Evolutionary conservation across 2,113 vertebrate genomes (phyloP).

Genomic region (Antennarius striatus): DNA sequence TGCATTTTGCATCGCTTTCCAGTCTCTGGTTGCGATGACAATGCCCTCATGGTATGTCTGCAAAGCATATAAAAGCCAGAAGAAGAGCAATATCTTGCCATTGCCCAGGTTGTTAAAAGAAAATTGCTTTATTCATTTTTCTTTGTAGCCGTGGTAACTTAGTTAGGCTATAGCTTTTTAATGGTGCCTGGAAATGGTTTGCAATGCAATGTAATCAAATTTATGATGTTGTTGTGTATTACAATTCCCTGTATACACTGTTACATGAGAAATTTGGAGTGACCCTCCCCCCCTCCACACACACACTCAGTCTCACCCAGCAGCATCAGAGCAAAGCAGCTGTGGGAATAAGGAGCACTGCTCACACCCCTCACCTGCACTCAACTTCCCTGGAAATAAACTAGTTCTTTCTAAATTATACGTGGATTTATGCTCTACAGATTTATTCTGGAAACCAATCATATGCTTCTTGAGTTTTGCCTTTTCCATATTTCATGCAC

Average conservation of each 20-base stretch:
- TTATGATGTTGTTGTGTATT: slow-evolving; percentile 76
- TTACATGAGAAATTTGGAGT: slow-evolving; percentile 67
- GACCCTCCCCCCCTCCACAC: slow-evolving; percentile 12
- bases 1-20: slow-evolving; percentile 33
- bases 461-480: slow-evolving; percentile 44
- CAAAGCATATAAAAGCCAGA: slow-evolving; percentile 64
- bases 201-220: slow-evolving; percentile 78
- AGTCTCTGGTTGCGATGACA: slow-evolving; percentile 37
- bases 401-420: slow-evolving; percentile 30
- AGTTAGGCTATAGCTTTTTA: slow-evolving; percentile 69
- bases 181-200: slow-evolving; percentile 73
- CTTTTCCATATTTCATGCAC: slow-evolving; percentile 49
- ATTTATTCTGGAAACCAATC: slow-evolving; percentile 55
- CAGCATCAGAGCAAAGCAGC: not conserved
- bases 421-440: slow-evolving; percentile 32
- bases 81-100: slow-evolving; percentile 63
- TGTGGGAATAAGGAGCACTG: not conserved
- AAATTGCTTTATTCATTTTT: slow-evolving; percentile 78
- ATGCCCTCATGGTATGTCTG: slow-evolving; percentile 39
- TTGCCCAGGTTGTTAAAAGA: slow-evolving; percentile 69
- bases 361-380: slow-evolving; percentile 4
- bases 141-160: slow-evolving; percentile 72
- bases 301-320: slow-evolving; percentile 12
- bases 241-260: slow-evolving; percentile 71
- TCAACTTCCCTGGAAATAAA: slow-evolving; percentile 36